Percentiles rank a stretch among this genome's conserved stretches.
Conservation (phyloP, 2,888 invertebrate species). For the Alsophila aescularia region DNA sequence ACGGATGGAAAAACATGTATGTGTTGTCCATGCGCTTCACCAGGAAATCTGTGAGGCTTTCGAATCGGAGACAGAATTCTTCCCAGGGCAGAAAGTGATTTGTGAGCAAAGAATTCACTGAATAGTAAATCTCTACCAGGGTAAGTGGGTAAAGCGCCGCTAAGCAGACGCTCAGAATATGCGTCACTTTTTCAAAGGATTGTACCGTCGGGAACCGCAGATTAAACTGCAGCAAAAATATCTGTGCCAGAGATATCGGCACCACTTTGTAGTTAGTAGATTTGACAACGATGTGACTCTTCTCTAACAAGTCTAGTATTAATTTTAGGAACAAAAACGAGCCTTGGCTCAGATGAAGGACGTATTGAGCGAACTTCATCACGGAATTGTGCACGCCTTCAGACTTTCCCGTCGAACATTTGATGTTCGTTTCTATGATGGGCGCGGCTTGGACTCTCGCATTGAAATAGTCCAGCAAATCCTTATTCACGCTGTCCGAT, state of each 20-base stretch:
- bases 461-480: conserved; percentile 94
- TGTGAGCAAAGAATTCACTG: conserved; percentile 93
- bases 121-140: conserved; percentile 95
- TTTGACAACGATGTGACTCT: conserved; percentile 96
- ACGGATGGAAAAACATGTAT: conserved; percentile 99
- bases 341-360: conserved; percentile 92
- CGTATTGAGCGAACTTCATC: conserved; percentile 93
- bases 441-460: conserved; percentile 91
- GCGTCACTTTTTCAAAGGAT: conserved; percentile 95
- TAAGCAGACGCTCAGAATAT: conserved; percentile 95
- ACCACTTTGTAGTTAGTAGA: conserved; percentile 97
- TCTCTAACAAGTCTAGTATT: conserved; percentile 95
- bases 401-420: conserved; percentile 86
- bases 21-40: conserved; percentile 96
- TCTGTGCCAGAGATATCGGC: conserved; percentile 94
- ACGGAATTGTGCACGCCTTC: conserved; percentile 88
- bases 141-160: conserved; percentile 96
- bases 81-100: conserved; percentile 94
- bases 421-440: conserved; percentile 93
- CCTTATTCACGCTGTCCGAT: conserved; percentile 92
- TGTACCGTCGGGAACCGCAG: conserved; percentile 94
- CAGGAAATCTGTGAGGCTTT: conserved; percentile 93
- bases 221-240: conserved; percentile 96
- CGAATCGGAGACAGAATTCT: conserved; percentile 95
- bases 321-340: conserved; percentile 97